Evolutionary conservation across 2,113 vertebrate genomes (phyloP).

Genomic region (Chamaetylas fuelleborni): DNA sequence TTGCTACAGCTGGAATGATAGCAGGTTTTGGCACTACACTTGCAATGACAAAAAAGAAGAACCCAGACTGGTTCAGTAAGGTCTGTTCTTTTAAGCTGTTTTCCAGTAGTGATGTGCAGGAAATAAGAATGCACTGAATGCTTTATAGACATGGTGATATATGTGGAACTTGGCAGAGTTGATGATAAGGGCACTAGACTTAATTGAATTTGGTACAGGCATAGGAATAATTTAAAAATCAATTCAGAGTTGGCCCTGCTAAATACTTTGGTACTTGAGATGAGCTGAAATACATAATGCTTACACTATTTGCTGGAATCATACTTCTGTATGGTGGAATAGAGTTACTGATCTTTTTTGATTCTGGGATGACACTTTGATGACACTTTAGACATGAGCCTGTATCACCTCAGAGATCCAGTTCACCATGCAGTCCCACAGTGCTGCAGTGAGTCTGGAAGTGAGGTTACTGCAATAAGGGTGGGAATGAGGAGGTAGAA

Average conservation of each 20-base stretch:
- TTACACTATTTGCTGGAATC: neutral
- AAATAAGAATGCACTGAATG: neutral
- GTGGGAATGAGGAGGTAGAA: neutral
- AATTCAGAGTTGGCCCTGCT: neutral
- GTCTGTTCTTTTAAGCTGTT: conserved; percentile 67
- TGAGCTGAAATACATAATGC: neutral
- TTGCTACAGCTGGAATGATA: conserved; percentile 85
- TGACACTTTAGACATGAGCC: neutral
- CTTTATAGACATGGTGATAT: neutral
- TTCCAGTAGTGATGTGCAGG: accelerated
- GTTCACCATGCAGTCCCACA: accelerated
- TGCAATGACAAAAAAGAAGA: conserved; percentile 90
- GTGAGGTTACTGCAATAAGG: accelerated
- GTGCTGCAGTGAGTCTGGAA: neutral
- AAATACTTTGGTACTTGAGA: neutral
- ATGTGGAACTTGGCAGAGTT: neutral
- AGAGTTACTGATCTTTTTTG: neutral
- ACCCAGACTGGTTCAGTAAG: conserved; percentile 91
- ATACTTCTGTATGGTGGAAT: neutral
- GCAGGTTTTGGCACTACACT: conserved; percentile 90
- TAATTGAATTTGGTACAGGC: neutral
- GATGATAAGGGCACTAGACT: neutral
- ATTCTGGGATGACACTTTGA: neutral
- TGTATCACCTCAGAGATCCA: neutral
- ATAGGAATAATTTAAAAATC: neutral